These are phyloP conservation scores for Eupithecia insigniata DNA, from an alignment of 2,888 invertebrate species.

Conservation along the genomic window DNA sequence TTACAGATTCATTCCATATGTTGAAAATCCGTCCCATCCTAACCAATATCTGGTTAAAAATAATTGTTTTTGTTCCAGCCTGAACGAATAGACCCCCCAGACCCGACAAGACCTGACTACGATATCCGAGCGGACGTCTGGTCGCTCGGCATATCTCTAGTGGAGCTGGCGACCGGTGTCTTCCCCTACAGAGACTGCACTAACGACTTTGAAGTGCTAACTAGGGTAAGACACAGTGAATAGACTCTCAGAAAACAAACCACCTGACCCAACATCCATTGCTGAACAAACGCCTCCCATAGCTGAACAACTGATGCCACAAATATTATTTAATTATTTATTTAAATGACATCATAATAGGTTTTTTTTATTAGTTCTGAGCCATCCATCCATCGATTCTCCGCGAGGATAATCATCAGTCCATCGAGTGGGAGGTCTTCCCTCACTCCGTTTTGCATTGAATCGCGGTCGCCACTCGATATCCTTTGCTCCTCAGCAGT, in stretches of 20 bases:
- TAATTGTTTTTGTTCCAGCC: conserved; percentile 86
- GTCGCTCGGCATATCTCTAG: conserved; percentile 98
- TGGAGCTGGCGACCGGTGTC: conserved; percentile 98
- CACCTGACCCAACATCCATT: no score
- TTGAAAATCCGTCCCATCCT: no score
- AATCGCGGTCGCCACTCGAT: background rate
- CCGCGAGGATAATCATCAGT: background rate
- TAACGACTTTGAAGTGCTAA: conserved; percentile 98
- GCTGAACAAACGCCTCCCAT: no score
- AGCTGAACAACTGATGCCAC: no score
- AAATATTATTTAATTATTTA: no score
- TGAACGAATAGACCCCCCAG: conserved; percentile 97
- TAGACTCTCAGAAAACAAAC: background rate
- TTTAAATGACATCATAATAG: no score
- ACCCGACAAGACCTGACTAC: conserved; percentile 96
- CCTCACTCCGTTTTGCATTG: background rate
- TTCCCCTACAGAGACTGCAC: conserved; percentile 98
- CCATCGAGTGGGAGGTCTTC: background rate
- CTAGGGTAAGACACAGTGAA: conserved; percentile 84
- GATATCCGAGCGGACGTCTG: conserved; percentile 99
- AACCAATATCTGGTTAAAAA: background rate
- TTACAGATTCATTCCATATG: no score
- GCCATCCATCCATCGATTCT: background rate
- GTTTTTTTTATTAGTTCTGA: no score
- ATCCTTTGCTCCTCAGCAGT: background rate